Conservation (phyloP, 2,797 vertebrate species). For the Aeoliscus strigatus region DNA sequence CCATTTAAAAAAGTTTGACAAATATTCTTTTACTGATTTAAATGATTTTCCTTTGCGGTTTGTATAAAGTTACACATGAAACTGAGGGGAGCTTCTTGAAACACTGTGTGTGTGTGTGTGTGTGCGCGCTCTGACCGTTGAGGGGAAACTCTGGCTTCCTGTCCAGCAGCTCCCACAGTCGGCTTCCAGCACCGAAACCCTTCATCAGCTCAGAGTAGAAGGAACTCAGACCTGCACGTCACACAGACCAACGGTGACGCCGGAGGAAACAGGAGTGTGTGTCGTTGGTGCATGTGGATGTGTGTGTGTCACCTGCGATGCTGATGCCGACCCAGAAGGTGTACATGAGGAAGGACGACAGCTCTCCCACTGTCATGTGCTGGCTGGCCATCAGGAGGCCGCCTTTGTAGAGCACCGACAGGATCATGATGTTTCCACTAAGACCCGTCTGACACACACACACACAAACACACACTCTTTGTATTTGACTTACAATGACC, state of each 20-base stretch:
- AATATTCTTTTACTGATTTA: too few relatives aligned
- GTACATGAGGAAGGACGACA: slow-evolving; percentile 97
- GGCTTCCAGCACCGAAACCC: slow-evolving; percentile 89
- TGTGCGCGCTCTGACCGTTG: slow-evolving; percentile 71
- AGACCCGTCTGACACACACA: slow-evolving; percentile 82
- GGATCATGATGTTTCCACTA: slow-evolving; percentile 91
- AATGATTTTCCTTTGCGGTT: too few relatives aligned
- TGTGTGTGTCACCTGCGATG: slow-evolving; percentile 83
- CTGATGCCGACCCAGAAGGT: slow-evolving; percentile 98
- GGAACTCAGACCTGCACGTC: slow-evolving; percentile 84
- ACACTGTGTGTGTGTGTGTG: not conserved
- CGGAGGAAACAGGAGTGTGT: not conserved
- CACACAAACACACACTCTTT: slow-evolving; percentile 14
- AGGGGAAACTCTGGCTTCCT: slow-evolving; percentile 85
- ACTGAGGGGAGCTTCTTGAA: too few relatives aligned
- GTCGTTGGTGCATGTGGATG: too few relatives aligned
- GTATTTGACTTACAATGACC: too few relatives aligned
- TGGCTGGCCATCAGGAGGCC: slow-evolving; percentile 88
- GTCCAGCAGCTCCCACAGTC: slow-evolving; percentile 93
- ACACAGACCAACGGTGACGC: not conserved
- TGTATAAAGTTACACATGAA: too few relatives aligned
- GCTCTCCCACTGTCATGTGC: slow-evolving; percentile 93
- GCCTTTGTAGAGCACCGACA: slow-evolving; percentile 94
- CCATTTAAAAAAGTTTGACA: too few relatives aligned
- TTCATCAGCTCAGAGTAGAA: slow-evolving; percentile 99